phyloP scores from a whole-genome alignment of 2,888 invertebrate species.

The Beris chalybata region DNA sequence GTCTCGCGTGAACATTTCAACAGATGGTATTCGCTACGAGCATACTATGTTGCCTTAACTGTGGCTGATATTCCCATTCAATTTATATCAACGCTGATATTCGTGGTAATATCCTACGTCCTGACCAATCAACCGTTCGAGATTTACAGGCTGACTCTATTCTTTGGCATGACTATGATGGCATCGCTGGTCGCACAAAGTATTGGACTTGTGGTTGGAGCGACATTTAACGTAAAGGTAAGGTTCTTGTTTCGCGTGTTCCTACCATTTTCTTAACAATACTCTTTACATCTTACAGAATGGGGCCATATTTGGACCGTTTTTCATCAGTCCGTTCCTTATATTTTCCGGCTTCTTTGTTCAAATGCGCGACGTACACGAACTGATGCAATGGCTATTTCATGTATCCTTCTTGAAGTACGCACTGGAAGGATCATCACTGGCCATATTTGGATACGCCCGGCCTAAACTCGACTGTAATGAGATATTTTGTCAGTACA shows the following conservation, averaged over 20 bases:
- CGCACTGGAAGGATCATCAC: slow-evolving; percentile 79
- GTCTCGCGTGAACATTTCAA: slow-evolving; percentile 84
- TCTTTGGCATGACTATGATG: slow-evolving; percentile 71
- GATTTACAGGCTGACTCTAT: slow-evolving; percentile 68
- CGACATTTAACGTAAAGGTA: slow-evolving; percentile 77
- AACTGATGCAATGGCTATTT: slow-evolving; percentile 79
- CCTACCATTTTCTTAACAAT: not conserved
- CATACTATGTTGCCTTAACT: slow-evolving; percentile 79
- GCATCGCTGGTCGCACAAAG: slow-evolving; percentile 85
- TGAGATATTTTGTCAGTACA: slow-evolving; percentile 74
- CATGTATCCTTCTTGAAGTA: slow-evolving; percentile 88
- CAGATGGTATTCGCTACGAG: slow-evolving; percentile 84
- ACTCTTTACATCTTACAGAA: slow-evolving; percentile 61
- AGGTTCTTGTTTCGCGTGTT: slow-evolving; percentile 32
- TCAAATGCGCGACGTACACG: slow-evolving; percentile 77
- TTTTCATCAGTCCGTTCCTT: slow-evolving; percentile 83
- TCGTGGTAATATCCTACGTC: slow-evolving; percentile 77
- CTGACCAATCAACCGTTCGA: slow-evolving; percentile 88
- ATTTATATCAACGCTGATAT: slow-evolving; percentile 72
- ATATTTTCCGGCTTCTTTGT: slow-evolving; percentile 94
- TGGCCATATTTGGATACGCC: slow-evolving; percentile 81
- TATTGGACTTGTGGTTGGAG: slow-evolving; percentile 83
- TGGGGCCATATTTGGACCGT: slow-evolving; percentile 87
- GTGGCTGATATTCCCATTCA: slow-evolving; percentile 82
- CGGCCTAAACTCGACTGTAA: slow-evolving; percentile 74